Percentiles rank a stretch among this genome's conserved stretches.
Conservation (phyloP, 2,888 invertebrate species). For the Pasiphila rectangulata region DNA sequence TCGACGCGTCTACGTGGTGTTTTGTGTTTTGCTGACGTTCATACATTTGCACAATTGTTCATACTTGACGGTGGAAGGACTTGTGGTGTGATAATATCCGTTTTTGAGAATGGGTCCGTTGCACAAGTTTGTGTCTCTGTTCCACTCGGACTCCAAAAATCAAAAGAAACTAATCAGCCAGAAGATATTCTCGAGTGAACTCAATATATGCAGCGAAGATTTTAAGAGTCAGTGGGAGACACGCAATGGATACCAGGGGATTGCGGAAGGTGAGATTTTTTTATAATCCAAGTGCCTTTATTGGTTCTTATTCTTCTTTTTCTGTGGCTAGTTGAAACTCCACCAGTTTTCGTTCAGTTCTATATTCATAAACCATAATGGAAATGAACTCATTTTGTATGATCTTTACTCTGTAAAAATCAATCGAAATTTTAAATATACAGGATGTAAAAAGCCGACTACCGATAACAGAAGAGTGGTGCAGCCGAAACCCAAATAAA, state of each 20-base stretch:
- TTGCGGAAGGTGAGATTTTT: slow-evolving; percentile 54
- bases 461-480: no score
- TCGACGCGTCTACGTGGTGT: not conserved
- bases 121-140: slow-evolving; percentile 82
- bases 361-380: no score
- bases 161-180: slow-evolving; percentile 64
- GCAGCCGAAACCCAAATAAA: no score
- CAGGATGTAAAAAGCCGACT: no score
- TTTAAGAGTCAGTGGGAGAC: slow-evolving; percentile 80
- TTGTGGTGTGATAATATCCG: not conserved
- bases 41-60: no score
- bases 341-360: no score
- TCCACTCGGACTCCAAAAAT: slow-evolving; percentile 79
- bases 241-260: slow-evolving; percentile 68
- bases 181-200: slow-evolving; percentile 82
- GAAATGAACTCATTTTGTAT: no score
- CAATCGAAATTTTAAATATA: no score
- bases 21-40: slow-evolving; percentile 5
- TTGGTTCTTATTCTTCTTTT: no score
- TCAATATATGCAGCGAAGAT: slow-evolving; percentile 70
- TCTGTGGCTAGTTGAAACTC: no score
- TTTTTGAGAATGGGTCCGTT: slow-evolving; percentile 78
- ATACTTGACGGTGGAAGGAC: no score
- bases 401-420: no score
- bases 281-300: not conserved